Base-by-base conservation (phyloP, 2,888 invertebrate species). In the Emmelina monodactyla region DNA sequence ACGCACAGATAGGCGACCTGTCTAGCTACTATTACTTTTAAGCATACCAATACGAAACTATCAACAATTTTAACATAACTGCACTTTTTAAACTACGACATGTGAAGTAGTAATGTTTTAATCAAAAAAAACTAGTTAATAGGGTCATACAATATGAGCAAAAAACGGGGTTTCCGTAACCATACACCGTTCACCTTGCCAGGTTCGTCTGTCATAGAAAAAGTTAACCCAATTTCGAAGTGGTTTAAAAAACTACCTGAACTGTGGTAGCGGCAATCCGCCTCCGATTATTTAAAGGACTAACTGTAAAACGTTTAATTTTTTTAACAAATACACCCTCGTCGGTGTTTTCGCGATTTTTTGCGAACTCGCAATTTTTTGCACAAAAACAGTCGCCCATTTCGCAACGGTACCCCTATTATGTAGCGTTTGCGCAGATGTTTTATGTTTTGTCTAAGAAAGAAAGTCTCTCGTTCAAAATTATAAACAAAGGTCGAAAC, bases 101-200 rank as follows among this genome's bases (percentile, higher is more conserved):
- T 61, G 58, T 63, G 62, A 63, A 62, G 52, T 54, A 67, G 65
- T 71, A 62, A 64, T 54, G 45, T 37, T 39, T 34, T 34, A 37
- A 42, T 37, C 41, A 44, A 50, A 59, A 67, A 65, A 67, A 62
- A 54, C 44, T 46, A 53, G 58, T 68, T 71, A 76, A 73, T 72
- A 68, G 69, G 75, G 69, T 68, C 68, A 62, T 55, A 58, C 58
- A 51, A 55, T 55, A 46, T 37, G 33, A 39, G 33, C 63, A 71
- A 68, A 69, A 71, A 62, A 53, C 53, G 52, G 49, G 60, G 73
- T 73, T 76, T 72, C 79, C 79, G 78, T 76, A 79, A 78, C 73
- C 54, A 55, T 62, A 78, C 59, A 68, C 75, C 63, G 59, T 59
- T 70, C 71, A 72, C 76, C 75, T 76, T 71, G 68, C 62, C 56